Conservation (phyloP, 2,797 vertebrate genomes). For the Peromyscus eremicus region DNA sequence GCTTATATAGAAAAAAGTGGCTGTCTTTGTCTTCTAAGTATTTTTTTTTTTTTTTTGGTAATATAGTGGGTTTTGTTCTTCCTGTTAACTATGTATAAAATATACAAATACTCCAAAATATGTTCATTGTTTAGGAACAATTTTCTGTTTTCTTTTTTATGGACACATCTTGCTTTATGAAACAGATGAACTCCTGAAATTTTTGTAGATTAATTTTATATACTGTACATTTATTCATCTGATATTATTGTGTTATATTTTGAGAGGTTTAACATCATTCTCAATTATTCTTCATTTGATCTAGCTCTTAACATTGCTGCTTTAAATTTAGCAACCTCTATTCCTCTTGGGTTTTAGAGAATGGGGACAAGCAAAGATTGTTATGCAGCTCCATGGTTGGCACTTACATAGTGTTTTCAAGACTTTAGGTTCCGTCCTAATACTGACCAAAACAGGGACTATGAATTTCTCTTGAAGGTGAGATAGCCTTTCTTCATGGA, state of each 20-base stretch:
- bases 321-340: slow-evolving; percentile 12
- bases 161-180: slow-evolving; percentile 39
- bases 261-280: slow-evolving; percentile 23
- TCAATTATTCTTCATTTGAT: slow-evolving; percentile 43
- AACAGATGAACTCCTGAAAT: slow-evolving; percentile 65
- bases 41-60: slow-evolving; percentile 53
- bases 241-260: slow-evolving; percentile 55
- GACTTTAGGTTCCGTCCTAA: not conserved
- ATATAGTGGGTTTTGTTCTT: slow-evolving; percentile 35
- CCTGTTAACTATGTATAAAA: slow-evolving; percentile 56
- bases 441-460: not conserved
- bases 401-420: not conserved
- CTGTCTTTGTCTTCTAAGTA: slow-evolving; percentile 7
- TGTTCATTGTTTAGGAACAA: not conserved
- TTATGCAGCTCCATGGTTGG: not conserved
- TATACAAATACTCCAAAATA: slow-evolving; percentile 23
- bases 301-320: slow-evolving; percentile 9
- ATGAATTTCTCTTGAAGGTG: slow-evolving; percentile 16
- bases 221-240: slow-evolving; percentile 18
- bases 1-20: not conserved
- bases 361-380: not conserved
- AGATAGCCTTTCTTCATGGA: slow-evolving; percentile 26
- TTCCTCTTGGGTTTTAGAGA: slow-evolving; percentile 42
- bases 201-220: slow-evolving; percentile 7
- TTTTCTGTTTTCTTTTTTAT: slow-evolving; percentile 40